Evolutionary conservation across 2,888 invertebrate species (phyloP).

Genomic region (Agonum fuliginosum): DNA sequence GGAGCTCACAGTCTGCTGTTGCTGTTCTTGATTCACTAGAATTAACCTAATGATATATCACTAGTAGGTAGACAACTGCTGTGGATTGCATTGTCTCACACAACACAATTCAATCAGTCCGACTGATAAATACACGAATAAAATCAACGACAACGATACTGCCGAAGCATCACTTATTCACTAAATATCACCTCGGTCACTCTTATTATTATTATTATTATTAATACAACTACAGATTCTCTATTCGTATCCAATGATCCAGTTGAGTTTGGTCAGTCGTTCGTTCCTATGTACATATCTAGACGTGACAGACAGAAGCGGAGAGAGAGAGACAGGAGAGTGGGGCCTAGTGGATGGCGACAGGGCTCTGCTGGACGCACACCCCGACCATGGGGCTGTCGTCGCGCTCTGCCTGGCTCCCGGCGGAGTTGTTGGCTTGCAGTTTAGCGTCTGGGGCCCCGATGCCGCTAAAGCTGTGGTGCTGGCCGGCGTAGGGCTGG

Average conservation of each 20-base stretch:
- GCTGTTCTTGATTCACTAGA: slow-evolving; percentile 41
- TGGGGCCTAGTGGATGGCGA: slow-evolving; percentile 85
- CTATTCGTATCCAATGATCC: slow-evolving; percentile 12
- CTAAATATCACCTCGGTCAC: slow-evolving; percentile 39
- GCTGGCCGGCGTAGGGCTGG: slow-evolving; percentile 70
- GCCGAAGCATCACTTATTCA: slow-evolving; percentile 40
- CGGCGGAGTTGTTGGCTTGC: slow-evolving; percentile 68
- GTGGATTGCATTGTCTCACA: not conserved
- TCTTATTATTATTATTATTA: not conserved
- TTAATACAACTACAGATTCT: slow-evolving; percentile 8
- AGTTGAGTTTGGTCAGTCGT: not conserved
- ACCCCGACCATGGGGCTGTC: slow-evolving; percentile 92
- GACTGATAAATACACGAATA: slow-evolving; percentile 35
- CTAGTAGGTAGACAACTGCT: slow-evolving; percentile 45
- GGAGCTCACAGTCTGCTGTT: slow-evolving; percentile 51
- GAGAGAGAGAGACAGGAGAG: slow-evolving; percentile 8
- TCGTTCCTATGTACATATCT: slow-evolving; percentile 7
- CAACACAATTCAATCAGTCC: not conserved
- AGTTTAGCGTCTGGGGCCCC: slow-evolving; percentile 69
- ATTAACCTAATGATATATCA: slow-evolving; percentile 54
- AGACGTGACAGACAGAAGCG: not conserved
- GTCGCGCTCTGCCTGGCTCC: slow-evolving; percentile 75
- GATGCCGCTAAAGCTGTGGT: slow-evolving; percentile 64
- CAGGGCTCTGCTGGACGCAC: slow-evolving; percentile 94
- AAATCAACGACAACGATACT: slow-evolving; percentile 34